Conservation (phyloP, 2,797 vertebrate genomes). For the Myotis pilosus region DNA sequence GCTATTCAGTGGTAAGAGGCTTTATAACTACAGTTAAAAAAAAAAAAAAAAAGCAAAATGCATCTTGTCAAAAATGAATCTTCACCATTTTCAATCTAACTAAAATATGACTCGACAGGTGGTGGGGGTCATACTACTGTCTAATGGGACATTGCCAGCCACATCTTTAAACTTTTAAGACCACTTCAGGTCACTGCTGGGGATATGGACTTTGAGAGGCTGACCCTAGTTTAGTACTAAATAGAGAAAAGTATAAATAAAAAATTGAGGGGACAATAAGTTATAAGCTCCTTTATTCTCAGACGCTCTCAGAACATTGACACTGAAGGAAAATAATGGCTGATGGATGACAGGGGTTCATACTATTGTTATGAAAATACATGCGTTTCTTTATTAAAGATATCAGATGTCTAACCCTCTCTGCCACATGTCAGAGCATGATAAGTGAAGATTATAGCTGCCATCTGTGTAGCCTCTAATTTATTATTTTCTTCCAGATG, state of each 20-base stretch:
- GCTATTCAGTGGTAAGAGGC: not conserved
- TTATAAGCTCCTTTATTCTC: not conserved
- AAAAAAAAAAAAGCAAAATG: not conserved
- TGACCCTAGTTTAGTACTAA: not conserved
- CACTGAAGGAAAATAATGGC: not conserved
- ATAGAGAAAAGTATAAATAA: not conserved
- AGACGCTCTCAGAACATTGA: not conserved
- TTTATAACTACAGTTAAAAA: not conserved
- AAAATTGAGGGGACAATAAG: not conserved
- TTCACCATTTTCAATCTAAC: not conserved
- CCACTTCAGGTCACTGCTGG: conserved; percentile 21
- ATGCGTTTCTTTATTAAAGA: not conserved
- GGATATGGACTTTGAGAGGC: not conserved
- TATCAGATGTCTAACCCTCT: not conserved
- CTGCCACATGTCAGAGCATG: not conserved
- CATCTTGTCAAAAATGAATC: not conserved
- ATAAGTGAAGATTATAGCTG: not conserved
- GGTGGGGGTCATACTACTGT: not conserved
- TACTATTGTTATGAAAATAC: not conserved
- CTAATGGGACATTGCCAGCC: not conserved
- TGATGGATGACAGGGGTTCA: not conserved
- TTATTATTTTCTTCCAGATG: not conserved
- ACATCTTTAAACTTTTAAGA: not conserved
- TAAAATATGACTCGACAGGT: conserved; percentile 26
- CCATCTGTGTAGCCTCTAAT: not conserved